Percentiles rank a stretch among this genome's conserved stretches.
Conservation (phyloP, 1,140 invertebrate genomes). For the Brachionus sp. region DNA sequence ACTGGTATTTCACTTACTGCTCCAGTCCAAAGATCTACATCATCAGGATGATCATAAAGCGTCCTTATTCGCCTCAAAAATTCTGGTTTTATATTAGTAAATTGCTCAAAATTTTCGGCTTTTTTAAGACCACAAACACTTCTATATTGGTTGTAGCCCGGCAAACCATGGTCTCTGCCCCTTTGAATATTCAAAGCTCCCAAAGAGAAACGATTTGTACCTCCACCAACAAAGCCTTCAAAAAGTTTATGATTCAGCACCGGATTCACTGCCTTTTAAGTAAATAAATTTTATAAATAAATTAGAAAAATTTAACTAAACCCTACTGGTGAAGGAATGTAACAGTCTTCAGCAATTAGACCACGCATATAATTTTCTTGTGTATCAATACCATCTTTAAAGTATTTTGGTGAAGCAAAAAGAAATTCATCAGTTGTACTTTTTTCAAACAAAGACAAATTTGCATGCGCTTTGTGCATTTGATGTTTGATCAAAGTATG, state of each 20-base stretch:
- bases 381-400: constrained; percentile 9
- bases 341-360: constrained; percentile 2
- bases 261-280: not conserved
- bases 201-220: constrained; percentile 56
- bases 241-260: not conserved
- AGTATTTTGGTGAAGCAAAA: not conserved
- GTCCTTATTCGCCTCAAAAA: not conserved
- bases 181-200: constrained; percentile 90
- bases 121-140: constrained; percentile 47
- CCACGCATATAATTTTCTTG: constrained; percentile 32
- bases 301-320: not conserved
- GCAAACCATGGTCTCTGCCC: constrained; percentile 59
- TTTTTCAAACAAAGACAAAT: not conserved
- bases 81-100: constrained; percentile 30
- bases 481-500: constrained; percentile 17
- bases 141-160: constrained; percentile 46
- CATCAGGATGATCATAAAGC: constrained; percentile 23
- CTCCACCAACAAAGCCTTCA: not conserved
- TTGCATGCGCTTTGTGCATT: not conserved
- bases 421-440: not conserved
- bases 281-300: not conserved
- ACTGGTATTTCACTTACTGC: not conserved
- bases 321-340: not conserved
- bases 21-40: constrained; percentile 30
- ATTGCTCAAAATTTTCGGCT: constrained; percentile 47